Evolutionary conservation across 1,140 invertebrate species (phyloP), one percentile per base, ranked within the genome.

Genomic region (Brachionus plicatilis): DNA sequence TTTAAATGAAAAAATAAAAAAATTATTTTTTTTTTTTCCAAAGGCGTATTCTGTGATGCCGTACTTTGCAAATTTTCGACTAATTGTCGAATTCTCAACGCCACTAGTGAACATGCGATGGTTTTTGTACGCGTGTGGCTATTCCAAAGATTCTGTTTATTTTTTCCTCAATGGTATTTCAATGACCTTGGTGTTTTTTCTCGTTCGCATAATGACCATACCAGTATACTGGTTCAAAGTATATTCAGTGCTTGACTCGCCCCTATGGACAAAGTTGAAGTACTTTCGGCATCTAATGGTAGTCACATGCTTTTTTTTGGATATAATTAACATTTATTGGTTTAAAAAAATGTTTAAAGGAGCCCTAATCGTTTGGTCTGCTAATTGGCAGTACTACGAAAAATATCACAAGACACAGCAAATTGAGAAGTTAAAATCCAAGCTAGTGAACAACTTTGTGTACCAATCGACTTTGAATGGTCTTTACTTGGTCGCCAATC

Each of bases 81-180:
- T 89, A 20, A 84, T 89, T 3, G 88, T 88, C 68, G 88, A 89
- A 86, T 87, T 89, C 80, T 89, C 88, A 53, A 89, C 88, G 75
- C 88, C 88, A 27, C 88, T 88, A 85, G 88, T 89, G n/a, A 88
- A 89, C 85, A 86, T 88, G 70, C 87, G 88, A 85, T 88, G 88
- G 87, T 88, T 88, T 80, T 84, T 89, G 14, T 86, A 88, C 65
- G 85, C 85, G 60, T 70, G 87, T 12, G 86, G 87, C 20, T 88
- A 87, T 85, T 76, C 84, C 24, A 87, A 87, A 83, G 86, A 84
- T 33, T 87, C 86, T 66, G 53, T 78, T 29, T n/a, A 86, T 33
- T 87, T 87, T 84, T 84, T 88, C 20, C 75, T 86, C 9, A 89
- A 89, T 85, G 88, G 88, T 14, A 65, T 88, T 29, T 85, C 87